phyloP scores from a whole-genome alignment of 1,140 invertebrate genomes.

The Ips nitidus region DNA sequence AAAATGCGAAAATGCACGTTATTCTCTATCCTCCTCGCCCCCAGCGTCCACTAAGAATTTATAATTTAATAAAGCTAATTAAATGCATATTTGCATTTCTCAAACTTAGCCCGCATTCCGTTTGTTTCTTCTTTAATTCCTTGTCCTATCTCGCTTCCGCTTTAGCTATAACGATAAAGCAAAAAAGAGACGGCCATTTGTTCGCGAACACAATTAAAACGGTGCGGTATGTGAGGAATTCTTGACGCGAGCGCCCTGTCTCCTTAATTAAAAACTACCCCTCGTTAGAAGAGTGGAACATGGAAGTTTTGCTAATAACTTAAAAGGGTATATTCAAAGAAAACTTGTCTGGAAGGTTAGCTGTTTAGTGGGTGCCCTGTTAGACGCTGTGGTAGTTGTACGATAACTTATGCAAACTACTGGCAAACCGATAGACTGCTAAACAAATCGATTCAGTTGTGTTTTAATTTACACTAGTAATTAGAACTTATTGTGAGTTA shows the following conservation, averaged over 20 bases:
- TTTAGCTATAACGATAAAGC: slow-evolving; percentile 5
- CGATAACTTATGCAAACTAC: slow-evolving; percentile 43
- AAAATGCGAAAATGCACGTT: no score
- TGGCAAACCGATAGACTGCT: background rate
- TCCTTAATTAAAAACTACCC: slow-evolving; percentile 53
- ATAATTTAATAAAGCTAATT: slow-evolving; percentile 51
- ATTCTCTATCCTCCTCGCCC: background rate
- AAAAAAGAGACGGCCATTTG: slow-evolving; percentile 39
- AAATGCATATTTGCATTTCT: slow-evolving; percentile 50
- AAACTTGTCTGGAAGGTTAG: slow-evolving; percentile 37
- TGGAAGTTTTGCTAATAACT: slow-evolving; percentile 18
- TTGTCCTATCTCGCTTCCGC: slow-evolving; percentile 8
- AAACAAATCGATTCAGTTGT: no score
- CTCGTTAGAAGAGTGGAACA: slow-evolving; percentile 43
- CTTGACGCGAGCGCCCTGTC: slow-evolving; percentile 50
- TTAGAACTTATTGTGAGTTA: no score
- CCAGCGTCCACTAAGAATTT: slow-evolving; percentile 40
- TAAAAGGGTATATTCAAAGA: slow-evolving; percentile 10
- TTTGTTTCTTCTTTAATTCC: slow-evolving; percentile 26
- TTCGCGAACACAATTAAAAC: slow-evolving; percentile 49
- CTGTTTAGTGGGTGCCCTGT: slow-evolving; percentile 45
- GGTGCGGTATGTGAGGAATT: slow-evolving; percentile 49
- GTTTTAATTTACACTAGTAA: no score
- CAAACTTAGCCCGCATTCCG: slow-evolving; percentile 28
- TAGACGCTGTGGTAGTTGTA: slow-evolving; percentile 49